Percentiles rank a stretch among this genome's conserved stretches.
phyloP scores from a whole-genome alignment of 2,888 invertebrate genomes.

The Drosophila atroscutellata region DNA sequence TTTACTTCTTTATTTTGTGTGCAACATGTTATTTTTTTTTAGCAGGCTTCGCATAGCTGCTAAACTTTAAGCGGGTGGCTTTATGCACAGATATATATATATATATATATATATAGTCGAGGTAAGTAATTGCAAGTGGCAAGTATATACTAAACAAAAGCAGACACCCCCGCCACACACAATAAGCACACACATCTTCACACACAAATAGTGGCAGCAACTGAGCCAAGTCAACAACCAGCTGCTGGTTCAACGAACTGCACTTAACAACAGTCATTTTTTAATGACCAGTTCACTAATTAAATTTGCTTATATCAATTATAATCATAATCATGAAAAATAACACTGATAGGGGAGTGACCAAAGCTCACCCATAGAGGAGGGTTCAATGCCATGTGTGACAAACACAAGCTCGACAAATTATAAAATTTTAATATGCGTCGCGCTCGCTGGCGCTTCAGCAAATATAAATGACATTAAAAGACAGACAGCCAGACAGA shows the following conservation, averaged over 20 bases:
- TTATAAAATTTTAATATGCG: slow-evolving; percentile 54
- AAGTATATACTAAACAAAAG: slow-evolving; percentile 18
- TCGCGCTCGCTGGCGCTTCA: slow-evolving; percentile 10
- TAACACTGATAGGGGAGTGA: slow-evolving; percentile 13
- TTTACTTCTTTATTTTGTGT: slow-evolving; percentile 19
- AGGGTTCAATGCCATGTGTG: slow-evolving; percentile 20
- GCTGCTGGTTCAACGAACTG: slow-evolving; percentile 62
- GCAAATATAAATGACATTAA: slow-evolving; percentile 23
- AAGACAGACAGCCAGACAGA: background rate
- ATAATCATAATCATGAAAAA: slow-evolving; percentile 12
- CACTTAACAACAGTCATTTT: slow-evolving; percentile 33
- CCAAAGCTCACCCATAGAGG: background rate
- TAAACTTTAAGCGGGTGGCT: slow-evolving; percentile 34
- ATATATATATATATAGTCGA: background rate
- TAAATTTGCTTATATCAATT: slow-evolving; percentile 59
- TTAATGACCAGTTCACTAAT: slow-evolving; percentile 59
- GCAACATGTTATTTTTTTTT: slow-evolving; percentile 35
- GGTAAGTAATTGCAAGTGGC: slow-evolving; percentile 49
- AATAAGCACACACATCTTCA: background rate
- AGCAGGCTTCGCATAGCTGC: slow-evolving; percentile 30
- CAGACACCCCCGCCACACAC: slow-evolving; percentile 14
- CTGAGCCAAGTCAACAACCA: slow-evolving; percentile 42
- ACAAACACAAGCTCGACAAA: slow-evolving; percentile 38
- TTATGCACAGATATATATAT: slow-evolving; percentile 20
- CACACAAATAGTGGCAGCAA: background rate